Evolutionary conservation across 37 sponge, comb jelly and placozoan genomes (phyloP), one percentile per base, ranked within the genome.

Genomic region (Halisarca cf. caerulea): DNA sequence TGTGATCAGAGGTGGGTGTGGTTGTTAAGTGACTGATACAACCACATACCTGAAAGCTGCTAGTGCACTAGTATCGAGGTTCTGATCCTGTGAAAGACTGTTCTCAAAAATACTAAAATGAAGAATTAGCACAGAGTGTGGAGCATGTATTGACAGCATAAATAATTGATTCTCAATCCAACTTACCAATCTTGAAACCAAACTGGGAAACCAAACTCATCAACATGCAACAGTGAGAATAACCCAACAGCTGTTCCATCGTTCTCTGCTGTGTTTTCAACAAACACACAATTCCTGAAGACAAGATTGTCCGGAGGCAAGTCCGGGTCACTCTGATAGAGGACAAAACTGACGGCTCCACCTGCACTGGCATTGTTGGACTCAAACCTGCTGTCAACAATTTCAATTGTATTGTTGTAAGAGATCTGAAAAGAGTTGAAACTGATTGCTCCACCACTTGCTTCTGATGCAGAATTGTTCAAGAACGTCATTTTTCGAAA

Each of bases 201-300:
- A 30, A 90, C 89, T 39, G 86, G 91, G 78, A 90, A 90, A 0
- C 94, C 94, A 33, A 94, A 79, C 57, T 90, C 91, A 36, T 94
- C 91, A 15, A 94, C 94, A 82, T 86, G 91, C 33, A 90, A 82
- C 35, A 90, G 79, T 17, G 94, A 94, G 59, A 94, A 90, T 41
- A 94, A 72, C 11, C 94, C 91, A 41, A 94, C 91, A 38, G 91
- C 91, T 27, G 94, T 94, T 6, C 94, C 91, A 20, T 94, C 94
- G 51, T 88, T 90, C 24, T 51, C 4, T 5, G 93, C 93, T 20
- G 66, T 64, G 82, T 93, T 93, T 4, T 27, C 9, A 0, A 58
- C 9, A 40, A 93, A 93, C 0, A 3, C n/a, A 27, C 93, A 89
- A 28, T 82, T 79, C 38, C 33, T 81, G 88, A 93, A 89, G 40